Evolutionary conservation across 2,797 vertebrate species (phyloP).

Genomic region (Manis pentadactyla): DNA sequence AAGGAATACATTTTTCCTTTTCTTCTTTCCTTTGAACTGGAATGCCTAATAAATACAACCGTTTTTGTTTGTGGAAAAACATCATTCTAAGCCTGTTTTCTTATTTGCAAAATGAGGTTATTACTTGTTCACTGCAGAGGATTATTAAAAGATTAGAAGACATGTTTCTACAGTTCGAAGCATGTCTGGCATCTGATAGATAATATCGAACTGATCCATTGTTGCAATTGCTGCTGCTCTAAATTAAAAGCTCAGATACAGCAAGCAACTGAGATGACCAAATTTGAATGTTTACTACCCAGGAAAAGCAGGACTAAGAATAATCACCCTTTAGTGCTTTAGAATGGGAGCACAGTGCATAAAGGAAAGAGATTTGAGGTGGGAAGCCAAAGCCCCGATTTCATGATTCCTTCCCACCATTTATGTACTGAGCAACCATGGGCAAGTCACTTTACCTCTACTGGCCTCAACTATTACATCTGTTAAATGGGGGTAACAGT

Average conservation of each 20-base stretch:
- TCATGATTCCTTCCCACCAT: neutral
- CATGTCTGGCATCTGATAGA: neutral
- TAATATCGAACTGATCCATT: neutral
- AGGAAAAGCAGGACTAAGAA: neutral
- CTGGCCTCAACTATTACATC: neutral
- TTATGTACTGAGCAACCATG: neutral
- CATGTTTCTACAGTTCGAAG: neutral
- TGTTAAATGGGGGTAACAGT: neutral
- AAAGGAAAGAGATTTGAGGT: neutral
- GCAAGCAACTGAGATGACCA: neutral
- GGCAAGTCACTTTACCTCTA: neutral
- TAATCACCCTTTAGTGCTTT: neutral
- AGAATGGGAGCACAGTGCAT: neutral
- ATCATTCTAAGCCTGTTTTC: neutral
- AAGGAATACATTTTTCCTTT: neutral
- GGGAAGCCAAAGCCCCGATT: neutral
- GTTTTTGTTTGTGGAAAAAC: neutral
- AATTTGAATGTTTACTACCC: neutral
- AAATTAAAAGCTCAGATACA: neutral
- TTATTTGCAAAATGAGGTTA: slow-evolving; percentile 1
- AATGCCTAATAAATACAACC: slow-evolving; percentile 10
- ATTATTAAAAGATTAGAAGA: slow-evolving; percentile 8
- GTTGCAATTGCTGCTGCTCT: neutral
- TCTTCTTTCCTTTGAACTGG: neutral
- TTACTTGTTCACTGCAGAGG: neutral